These are phyloP conservation scores for Brenthis ino DNA, from an alignment of 2,888 invertebrate genomes.

Conservation along the genomic window DNA sequence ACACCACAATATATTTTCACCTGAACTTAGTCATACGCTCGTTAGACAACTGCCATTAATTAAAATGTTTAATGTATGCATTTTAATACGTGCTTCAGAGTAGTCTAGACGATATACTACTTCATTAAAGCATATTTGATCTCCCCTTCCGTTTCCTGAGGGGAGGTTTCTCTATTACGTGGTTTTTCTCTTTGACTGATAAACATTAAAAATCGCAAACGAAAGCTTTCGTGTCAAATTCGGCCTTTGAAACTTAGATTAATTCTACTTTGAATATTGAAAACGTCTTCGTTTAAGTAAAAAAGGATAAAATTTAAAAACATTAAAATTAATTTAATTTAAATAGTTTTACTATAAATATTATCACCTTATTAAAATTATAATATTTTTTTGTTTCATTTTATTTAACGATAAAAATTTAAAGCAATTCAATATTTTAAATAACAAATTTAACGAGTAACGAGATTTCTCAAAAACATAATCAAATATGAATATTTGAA, in stretches of 20 bases:
- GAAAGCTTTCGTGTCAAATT: background rate
- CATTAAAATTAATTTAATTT: too few species aligned
- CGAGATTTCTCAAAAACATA: background rate
- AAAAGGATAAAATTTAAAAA: too few species aligned
- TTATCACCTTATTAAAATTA: too few species aligned
- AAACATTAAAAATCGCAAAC: constrained; percentile 26
- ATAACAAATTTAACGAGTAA: too few species aligned
- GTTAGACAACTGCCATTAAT: constrained; percentile 24
- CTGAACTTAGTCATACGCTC: constrained; percentile 3
- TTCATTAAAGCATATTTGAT: constrained; percentile 32
- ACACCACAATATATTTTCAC: background rate
- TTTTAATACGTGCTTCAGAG: constrained; percentile 18
- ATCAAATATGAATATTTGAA: background rate
- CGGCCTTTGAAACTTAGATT: constrained; percentile 4
- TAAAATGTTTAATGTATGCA: constrained; percentile 26
- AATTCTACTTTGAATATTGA: background rate
- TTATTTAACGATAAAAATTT: too few species aligned
- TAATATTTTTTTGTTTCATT: too few species aligned
- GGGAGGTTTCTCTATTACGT: constrained; percentile 19
- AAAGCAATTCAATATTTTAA: too few species aligned
- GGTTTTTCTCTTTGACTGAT: constrained; percentile 23
- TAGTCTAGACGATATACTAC: constrained; percentile 29
- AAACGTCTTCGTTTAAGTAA: background rate
- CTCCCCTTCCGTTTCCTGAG: constrained; percentile 28
- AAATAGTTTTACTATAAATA: too few species aligned